A percentile compares a stretch with the other conserved stretches of the same genome.
These are phyloP conservation scores for Arenaria interpres DNA, from an alignment of 2,113 vertebrate species.

Conservation along the genomic window DNA sequence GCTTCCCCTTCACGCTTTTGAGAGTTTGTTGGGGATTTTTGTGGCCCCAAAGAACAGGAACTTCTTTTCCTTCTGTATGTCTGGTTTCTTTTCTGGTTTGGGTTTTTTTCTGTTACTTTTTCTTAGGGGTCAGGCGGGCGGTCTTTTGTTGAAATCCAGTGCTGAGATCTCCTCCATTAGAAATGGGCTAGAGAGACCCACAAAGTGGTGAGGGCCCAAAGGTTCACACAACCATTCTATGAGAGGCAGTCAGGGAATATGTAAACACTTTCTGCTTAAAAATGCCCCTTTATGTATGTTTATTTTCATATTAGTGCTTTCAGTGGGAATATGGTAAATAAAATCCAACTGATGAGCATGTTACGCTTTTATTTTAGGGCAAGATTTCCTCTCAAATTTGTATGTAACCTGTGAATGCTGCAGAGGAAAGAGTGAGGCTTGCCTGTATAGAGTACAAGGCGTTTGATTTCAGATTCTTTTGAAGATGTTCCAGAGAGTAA, in stretches of 20 bases:
- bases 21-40: neutral
- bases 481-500: neutral
- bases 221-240: fast-evolving
- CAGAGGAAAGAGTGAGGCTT: neutral
- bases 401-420: neutral
- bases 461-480: neutral
- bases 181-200: fast-evolving
- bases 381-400: neutral
- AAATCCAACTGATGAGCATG: neutral
- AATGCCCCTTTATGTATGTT: fast-evolving
- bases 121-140: neutral
- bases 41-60: neutral
- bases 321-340: neutral
- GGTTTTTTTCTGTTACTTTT: neutral
- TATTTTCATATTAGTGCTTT: fast-evolving
- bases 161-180: neutral
- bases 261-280: neutral
- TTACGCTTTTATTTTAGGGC: fast-evolving
- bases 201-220: fast-evolving
- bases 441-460: neutral
- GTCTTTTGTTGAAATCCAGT: neutral
- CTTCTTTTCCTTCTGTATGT: neutral
- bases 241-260: fast-evolving
- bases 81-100: neutral
- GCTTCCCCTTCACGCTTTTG: neutral